Conservation (phyloP, 2,888 invertebrate species). For the Drosophila tanythrix region DNA sequence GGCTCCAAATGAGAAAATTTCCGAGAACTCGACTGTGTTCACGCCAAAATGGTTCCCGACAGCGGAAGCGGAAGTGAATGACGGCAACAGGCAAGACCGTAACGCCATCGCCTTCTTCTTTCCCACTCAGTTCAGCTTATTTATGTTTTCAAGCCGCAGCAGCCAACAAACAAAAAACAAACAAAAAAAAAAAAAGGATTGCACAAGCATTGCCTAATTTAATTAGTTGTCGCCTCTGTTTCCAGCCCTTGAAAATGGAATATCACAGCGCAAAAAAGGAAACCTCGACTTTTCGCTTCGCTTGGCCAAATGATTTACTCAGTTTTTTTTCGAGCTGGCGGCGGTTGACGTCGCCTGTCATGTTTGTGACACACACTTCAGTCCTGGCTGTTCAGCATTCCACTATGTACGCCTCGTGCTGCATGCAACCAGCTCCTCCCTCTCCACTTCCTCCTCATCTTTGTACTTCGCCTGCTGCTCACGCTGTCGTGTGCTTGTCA, state of each 20-base stretch:
- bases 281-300: conserved; percentile 55
- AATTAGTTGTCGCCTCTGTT: conserved; percentile 68
- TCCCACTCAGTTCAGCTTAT: conserved; percentile 49
- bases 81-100: conserved; percentile 36
- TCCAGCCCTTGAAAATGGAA: conserved; percentile 8
- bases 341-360: conserved; percentile 75
- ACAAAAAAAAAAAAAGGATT: conserved; percentile 59
- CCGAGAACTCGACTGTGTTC: conserved; percentile 56
- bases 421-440: conserved; percentile 57
- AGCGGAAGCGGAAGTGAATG: conserved; percentile 75
- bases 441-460: background rate
- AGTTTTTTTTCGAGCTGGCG: conserved; percentile 60
- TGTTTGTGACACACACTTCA: conserved; percentile 80
- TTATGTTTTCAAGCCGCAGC: conserved; percentile 72
- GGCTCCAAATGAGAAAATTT: conserved; percentile 72
- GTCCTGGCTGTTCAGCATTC: conserved; percentile 47
- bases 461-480: background rate
- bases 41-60: conserved; percentile 79
- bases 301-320: conserved; percentile 74
- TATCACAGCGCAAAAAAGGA: conserved; percentile 1
- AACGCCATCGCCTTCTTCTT: conserved; percentile 11
- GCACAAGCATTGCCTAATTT: conserved; percentile 71
- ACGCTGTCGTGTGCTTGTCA: conserved; percentile 54
- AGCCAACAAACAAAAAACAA: conserved; percentile 24
- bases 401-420: conserved; percentile 51